Evolutionary conservation across 2,888 invertebrate genomes (phyloP).

Genomic region (Lacanobia wlatinum): DNA sequence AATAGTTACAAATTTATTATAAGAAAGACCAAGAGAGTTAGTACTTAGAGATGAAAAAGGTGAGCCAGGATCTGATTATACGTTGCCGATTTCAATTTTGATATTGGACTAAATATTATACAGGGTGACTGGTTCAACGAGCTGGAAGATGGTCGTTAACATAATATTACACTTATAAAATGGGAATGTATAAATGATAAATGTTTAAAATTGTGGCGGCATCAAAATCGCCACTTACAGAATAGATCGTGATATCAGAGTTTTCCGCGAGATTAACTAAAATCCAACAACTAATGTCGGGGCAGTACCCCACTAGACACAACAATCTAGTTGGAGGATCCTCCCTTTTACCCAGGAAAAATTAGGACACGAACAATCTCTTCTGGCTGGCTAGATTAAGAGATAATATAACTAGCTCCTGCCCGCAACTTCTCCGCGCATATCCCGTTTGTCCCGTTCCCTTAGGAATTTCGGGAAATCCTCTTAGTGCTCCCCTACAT

Average conservation of each 20-base stretch:
- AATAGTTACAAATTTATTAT: conserved; percentile 26
- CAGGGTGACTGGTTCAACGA: conserved; percentile 30
- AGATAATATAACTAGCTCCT: no score
- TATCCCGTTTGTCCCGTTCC: no score
- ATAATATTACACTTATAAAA: neutral
- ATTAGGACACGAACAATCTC: no score
- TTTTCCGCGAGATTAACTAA: neutral
- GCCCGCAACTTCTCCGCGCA: no score
- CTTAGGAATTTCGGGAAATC: no score
- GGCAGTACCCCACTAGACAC: no score
- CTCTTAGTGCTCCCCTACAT: no score
- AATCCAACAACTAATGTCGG: no score
- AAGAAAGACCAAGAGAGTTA: conserved; percentile 25
- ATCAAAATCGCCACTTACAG: neutral
- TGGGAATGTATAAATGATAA: neutral
- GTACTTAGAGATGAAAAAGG: conserved; percentile 16
- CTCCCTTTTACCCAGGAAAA: no score
- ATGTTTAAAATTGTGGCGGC: no score
- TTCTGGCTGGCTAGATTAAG: no score
- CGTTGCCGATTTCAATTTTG: conserved; percentile 25
- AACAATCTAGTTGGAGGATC: no score
- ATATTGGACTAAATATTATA: conserved; percentile 9
- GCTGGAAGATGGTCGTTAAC: neutral
- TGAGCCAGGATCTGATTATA: conserved; percentile 59
- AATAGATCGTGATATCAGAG: neutral